Conservation (phyloP, 64 coral and sea anemone species). For the Montipora foliosa region DNA sequence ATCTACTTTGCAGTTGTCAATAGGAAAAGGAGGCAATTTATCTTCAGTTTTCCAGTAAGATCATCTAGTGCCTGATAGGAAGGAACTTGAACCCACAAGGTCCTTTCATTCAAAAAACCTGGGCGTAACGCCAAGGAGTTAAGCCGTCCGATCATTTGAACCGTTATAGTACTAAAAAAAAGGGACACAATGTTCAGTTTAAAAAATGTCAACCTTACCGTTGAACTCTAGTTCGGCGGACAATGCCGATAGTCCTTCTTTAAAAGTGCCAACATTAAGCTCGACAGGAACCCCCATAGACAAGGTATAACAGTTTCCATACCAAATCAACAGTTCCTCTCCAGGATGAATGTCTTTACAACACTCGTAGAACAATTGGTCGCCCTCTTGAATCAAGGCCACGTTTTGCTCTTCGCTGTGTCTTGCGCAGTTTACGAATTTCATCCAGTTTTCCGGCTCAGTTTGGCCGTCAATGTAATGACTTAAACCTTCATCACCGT, state of each 20-base stretch:
- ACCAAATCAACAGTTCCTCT: conserved; percentile 85
- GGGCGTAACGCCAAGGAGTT: no score
- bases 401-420: conserved; percentile 76
- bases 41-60: no score
- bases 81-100: no score
- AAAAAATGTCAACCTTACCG: neutral
- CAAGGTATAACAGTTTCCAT: conserved; percentile 68
- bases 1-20: no score
- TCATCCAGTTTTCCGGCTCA: conserved; percentile 93
- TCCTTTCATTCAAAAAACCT: no score
- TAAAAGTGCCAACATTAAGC: conserved; percentile 27
- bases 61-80: no score
- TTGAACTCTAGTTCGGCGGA: neutral
- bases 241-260: conserved; percentile 23
- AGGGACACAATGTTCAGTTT: no score
- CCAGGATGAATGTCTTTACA: conserved; percentile 64
- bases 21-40: no score
- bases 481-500: conserved; percentile 44
- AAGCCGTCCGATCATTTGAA: no score
- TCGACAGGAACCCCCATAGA: conserved; percentile 74
- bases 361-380: conserved; percentile 80
- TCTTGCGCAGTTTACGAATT: conserved; percentile 84
- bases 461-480: conserved; percentile 81
- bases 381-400: conserved; percentile 79
- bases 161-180: no score